Conservation (phyloP, 2,113 vertebrate species). For the Hemichromis elongatus region DNA sequence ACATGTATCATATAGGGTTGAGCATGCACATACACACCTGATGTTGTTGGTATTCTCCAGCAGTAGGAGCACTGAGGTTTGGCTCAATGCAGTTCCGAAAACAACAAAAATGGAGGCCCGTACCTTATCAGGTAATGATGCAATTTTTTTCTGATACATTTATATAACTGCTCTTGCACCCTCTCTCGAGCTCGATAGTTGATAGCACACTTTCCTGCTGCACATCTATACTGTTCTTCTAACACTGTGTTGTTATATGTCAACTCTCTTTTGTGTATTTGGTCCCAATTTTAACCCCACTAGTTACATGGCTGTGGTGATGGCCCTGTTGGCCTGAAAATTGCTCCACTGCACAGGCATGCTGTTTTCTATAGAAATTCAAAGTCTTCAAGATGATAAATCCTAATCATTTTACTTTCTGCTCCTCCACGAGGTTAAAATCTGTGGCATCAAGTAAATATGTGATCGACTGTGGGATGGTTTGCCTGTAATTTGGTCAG, state of each 20-base stretch:
- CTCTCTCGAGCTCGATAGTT: not conserved
- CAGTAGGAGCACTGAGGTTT: not conserved
- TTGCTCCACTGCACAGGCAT: not conserved
- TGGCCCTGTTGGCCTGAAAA: not conserved
- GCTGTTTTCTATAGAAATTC: not conserved
- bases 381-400: not conserved
- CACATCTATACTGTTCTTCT: not conserved
- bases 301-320: fast-evolving
- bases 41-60: not conserved
- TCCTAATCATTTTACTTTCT: not conserved
- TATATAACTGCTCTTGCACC: not conserved
- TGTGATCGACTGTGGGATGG: not conserved
- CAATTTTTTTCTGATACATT: not conserved
- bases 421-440: not conserved
- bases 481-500: not conserved
- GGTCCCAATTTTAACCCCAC: not conserved
- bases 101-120: not conserved
- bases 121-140: not conserved
- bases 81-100: not conserved
- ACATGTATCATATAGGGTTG: not conserved
- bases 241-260: not conserved
- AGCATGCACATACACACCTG: not conserved
- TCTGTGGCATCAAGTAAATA: not conserved
- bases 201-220: not conserved
- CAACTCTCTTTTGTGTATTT: not conserved